phyloP scores from a whole-genome alignment of 2,888 invertebrate species.

The Meandrusa payeni region DNA sequence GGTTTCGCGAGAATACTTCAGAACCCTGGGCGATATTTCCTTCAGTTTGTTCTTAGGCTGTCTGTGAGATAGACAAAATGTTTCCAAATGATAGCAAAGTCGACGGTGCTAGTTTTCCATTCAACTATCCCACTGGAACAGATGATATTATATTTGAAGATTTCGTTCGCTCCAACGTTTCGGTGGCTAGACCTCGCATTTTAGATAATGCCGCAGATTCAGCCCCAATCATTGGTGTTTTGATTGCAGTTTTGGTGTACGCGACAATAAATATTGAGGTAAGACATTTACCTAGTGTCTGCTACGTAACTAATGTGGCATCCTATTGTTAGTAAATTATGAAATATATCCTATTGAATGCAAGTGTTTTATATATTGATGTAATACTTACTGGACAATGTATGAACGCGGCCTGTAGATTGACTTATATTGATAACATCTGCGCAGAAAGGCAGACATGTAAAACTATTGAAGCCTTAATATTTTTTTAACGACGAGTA shows the following conservation, averaged over 20 bases:
- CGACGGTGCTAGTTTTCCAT: conserved; percentile 29
- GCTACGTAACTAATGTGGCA: conserved; percentile 4
- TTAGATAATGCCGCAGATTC: conserved; percentile 31
- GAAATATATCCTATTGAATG: neutral
- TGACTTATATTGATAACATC: too few relatives aligned
- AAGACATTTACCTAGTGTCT: conserved; percentile 13
- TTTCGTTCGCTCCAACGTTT: conserved; percentile 6
- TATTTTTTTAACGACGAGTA: too few relatives aligned
- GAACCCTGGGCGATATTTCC: neutral
- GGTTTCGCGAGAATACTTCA: conserved; percentile 18
- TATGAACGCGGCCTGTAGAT: too few relatives aligned
- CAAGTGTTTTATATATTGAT: neutral
- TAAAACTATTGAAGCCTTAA: too few relatives aligned
- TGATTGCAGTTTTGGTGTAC: conserved; percentile 35
- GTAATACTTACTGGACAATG: too few relatives aligned
- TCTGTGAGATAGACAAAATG: conserved; percentile 20
- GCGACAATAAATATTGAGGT: conserved; percentile 33
- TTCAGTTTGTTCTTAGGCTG: conserved; percentile 22
- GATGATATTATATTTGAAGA: conserved; percentile 20
- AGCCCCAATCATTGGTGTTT: conserved; percentile 39
- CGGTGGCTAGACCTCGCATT: conserved; percentile 21
- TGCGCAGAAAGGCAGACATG: too few relatives aligned
- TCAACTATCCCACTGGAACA: conserved; percentile 32
- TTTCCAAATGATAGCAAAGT: conserved; percentile 12
- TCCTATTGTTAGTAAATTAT: neutral